Evolutionary conservation across 2,113 vertebrate species (phyloP).

Genomic region (Terrapene triunguis): DNA sequence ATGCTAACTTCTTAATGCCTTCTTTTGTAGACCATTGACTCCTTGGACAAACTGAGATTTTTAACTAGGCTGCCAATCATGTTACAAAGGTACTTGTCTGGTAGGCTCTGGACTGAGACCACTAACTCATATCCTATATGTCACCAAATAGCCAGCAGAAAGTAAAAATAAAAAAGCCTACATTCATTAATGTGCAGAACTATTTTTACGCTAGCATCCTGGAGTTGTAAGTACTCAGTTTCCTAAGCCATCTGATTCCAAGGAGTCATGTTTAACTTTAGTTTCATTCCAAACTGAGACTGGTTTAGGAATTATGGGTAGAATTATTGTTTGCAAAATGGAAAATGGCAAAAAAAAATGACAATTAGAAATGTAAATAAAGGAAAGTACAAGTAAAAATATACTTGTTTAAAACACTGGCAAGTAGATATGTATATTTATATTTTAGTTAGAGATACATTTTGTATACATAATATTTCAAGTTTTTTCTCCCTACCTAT

Average conservation of each 20-base stretch:
- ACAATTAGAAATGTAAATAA: background rate
- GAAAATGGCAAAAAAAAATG: background rate
- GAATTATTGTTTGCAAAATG: background rate
- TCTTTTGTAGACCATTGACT: background rate
- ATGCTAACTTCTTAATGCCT: conserved; percentile 6
- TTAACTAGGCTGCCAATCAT: background rate
- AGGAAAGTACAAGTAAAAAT: background rate
- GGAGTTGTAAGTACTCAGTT: background rate
- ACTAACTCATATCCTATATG: background rate
- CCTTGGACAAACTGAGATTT: conserved; percentile 17
- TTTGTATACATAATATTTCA: background rate
- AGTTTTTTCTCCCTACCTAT: background rate
- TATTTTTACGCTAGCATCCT: conserved; percentile 22
- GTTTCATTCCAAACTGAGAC: background rate
- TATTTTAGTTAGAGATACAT: background rate
- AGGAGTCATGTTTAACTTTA: background rate
- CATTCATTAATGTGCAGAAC: background rate
- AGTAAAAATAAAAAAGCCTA: background rate
- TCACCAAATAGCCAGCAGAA: background rate
- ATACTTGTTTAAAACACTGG: background rate
- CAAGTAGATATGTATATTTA: background rate
- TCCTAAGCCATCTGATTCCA: background rate
- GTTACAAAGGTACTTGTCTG: conserved; percentile 29
- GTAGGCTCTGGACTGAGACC: conserved; percentile 5
- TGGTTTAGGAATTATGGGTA: background rate